Percentiles rank a stretch among this genome's conserved stretches.
Evolutionary conservation across 2,888 invertebrate species (phyloP).

Genomic region (Poecilobothrus nobilitatus): DNA sequence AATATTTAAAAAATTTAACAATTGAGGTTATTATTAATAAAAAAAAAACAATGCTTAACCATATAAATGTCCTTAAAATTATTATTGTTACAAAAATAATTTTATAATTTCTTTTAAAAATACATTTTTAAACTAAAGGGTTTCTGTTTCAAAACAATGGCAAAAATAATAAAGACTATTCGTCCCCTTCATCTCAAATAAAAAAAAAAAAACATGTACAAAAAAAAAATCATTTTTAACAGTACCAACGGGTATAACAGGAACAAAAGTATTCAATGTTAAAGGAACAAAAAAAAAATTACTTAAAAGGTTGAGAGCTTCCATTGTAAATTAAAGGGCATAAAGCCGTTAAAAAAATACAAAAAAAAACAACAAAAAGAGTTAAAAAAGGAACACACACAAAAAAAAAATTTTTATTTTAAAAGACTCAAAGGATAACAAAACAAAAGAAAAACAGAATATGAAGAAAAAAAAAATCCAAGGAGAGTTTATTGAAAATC

Average conservation of each 20-base stretch:
- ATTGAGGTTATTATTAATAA: too few relatives aligned
- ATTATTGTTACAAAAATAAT: background rate
- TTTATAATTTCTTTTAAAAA: background rate
- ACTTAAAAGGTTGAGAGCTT: slow-evolving; percentile 3
- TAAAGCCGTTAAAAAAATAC: background rate
- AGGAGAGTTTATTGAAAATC: background rate
- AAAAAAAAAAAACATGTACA: too few relatives aligned
- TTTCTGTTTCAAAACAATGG: too few relatives aligned
- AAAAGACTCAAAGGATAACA: too few relatives aligned
- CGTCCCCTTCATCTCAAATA: background rate
- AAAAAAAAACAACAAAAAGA: background rate
- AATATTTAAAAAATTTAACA: too few relatives aligned
- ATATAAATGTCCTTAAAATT: too few relatives aligned
- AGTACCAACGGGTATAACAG: background rate
- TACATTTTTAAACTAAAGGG: background rate
- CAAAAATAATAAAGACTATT: too few relatives aligned
- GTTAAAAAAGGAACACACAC: background rate
- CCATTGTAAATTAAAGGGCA: background rate
- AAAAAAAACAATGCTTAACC: too few relatives aligned
- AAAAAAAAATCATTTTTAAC: background rate
- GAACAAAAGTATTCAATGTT: background rate
- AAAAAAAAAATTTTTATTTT: background rate
- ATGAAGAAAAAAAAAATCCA: background rate
- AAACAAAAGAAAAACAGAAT: too few relatives aligned
- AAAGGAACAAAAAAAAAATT: background rate